Base-by-base conservation (phyloP, 2,113 vertebrate species). In the Phrynosoma blainvillii region DNA sequence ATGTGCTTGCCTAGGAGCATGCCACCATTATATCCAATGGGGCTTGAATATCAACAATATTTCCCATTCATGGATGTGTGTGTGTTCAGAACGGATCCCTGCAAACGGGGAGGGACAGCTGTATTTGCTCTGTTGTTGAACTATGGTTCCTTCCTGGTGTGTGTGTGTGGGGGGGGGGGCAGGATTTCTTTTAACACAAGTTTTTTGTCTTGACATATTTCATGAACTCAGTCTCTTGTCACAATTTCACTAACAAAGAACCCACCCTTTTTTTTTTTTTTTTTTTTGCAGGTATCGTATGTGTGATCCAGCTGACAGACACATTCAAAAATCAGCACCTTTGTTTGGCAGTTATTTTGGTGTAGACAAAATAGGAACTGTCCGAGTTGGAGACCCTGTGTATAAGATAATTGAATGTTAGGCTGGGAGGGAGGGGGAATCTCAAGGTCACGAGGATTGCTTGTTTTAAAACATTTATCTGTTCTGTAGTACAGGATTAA, bases 231-330 rank as follows among this genome's bases (percentile, higher is more conserved):
- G 3, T 52, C 6, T 47, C 73, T 87, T 91, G 40, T 21, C 76
- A 47, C 36, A 16, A 30, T 8, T 59, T 2, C 9, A 74, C 20
- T 91, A n/a, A 91, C 59, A 23, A 56, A 82, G 20, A 47, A 47
- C 18, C 18, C 18, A 12, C 13, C 16, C 18, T 16, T 4, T 59
- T 59, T 25, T 11, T 81, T 77, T 79, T 70, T 54, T 3, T 59
- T 84, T 84, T n/a, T 85, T 93, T 2, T 1, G 56, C 86, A 96
- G 93, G 52, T 93, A 94, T 75, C 93, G 92, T 9, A 86, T 94
- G 56, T 92, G 91, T 74, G 87, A 92, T 40, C 88, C 82, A 40
- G 89, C 91, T 1, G 82, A 91, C 91, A 89, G 79, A 66, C 18
- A 20, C 0, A 18, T 94, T 7, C 90, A 90, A 74, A 94, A 94